These are phyloP conservation scores for Picathartes gymnocephalus DNA, from an alignment of 2,113 vertebrate genomes.

Conservation along the genomic window DNA sequence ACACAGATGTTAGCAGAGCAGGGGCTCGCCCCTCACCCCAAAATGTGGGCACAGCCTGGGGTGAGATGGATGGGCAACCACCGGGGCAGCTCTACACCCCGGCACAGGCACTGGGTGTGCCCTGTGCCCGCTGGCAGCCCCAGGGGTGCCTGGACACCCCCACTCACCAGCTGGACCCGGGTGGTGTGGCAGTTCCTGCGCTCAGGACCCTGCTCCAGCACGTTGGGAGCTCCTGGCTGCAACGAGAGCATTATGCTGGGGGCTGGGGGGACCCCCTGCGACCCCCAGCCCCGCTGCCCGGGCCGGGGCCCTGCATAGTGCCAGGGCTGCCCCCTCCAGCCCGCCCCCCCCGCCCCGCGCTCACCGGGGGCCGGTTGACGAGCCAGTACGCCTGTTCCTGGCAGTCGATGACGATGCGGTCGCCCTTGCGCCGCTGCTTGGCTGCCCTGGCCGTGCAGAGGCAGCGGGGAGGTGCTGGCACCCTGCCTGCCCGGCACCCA, in stretches of 20 bases:
- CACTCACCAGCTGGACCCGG: conserved; percentile 77
- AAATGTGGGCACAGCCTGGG: background rate
- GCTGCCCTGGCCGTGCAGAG: conserved; percentile 77
- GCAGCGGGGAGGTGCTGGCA: background rate
- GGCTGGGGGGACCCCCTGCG: fast-evolving
- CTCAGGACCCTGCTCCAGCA: conserved; percentile 82
- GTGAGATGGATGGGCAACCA: background rate
- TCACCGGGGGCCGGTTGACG: conserved; percentile 89
- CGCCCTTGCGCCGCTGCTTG: conserved; percentile 88
- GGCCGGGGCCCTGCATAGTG: background rate
- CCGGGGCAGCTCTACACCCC: fast-evolving
- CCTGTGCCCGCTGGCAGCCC: fast-evolving
- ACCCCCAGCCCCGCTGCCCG: background rate
- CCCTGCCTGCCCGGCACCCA: background rate
- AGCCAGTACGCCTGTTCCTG: conserved; percentile 95
- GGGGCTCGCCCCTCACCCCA: too few relatives aligned
- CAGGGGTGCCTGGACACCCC: background rate
- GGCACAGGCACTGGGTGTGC: background rate
- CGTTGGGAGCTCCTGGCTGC: conserved; percentile 77
- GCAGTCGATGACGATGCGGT: conserved; percentile 91
- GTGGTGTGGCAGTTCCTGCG: conserved; percentile 67
- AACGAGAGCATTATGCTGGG: background rate
- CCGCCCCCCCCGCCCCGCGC: background rate
- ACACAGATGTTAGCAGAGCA: background rate
- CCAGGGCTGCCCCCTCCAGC: background rate